These are phyloP conservation scores for Puffinus mauretanicus DNA, from an alignment of 2,113 vertebrate species.

Conservation along the genomic window DNA sequence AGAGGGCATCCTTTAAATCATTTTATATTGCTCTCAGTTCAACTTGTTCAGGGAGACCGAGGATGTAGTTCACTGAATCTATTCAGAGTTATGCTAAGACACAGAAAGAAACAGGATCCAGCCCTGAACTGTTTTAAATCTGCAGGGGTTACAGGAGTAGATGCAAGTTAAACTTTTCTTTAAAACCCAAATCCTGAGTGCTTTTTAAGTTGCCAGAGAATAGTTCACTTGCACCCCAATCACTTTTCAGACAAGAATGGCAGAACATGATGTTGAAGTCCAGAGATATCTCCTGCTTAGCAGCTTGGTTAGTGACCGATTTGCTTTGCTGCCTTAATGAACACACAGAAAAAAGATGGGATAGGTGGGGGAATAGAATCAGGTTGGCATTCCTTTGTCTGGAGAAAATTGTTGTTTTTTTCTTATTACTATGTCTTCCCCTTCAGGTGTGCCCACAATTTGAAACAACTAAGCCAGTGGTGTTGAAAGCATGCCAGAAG, in stretches of 20 bases:
- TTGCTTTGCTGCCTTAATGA: background rate
- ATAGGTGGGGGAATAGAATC: background rate
- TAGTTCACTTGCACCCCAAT: background rate
- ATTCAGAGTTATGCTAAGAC: background rate
- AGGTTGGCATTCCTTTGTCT: background rate
- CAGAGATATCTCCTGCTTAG: background rate
- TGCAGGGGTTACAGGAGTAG: background rate
- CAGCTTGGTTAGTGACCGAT: background rate
- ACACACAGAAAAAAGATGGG: background rate
- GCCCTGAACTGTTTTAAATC: background rate
- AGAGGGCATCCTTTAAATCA: background rate
- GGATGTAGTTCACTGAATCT: background rate
- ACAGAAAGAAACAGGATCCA: background rate
- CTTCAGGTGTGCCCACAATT: constrained; percentile 86
- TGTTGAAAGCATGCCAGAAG: background rate
- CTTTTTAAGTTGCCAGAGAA: background rate
- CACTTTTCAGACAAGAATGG: background rate
- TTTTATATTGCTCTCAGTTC: background rate
- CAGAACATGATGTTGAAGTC: background rate
- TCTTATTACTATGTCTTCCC: background rate
- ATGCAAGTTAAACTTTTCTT: background rate
- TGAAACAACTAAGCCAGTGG: constrained; percentile 46
- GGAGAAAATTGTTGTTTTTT: background rate
- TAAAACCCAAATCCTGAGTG: background rate
- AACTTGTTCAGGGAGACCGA: background rate